A percentile compares a stretch with the other conserved stretches of the same genome.
phyloP scores from a whole-genome alignment of 2,113 vertebrate species.

The Dasypus novemcinctus region DNA sequence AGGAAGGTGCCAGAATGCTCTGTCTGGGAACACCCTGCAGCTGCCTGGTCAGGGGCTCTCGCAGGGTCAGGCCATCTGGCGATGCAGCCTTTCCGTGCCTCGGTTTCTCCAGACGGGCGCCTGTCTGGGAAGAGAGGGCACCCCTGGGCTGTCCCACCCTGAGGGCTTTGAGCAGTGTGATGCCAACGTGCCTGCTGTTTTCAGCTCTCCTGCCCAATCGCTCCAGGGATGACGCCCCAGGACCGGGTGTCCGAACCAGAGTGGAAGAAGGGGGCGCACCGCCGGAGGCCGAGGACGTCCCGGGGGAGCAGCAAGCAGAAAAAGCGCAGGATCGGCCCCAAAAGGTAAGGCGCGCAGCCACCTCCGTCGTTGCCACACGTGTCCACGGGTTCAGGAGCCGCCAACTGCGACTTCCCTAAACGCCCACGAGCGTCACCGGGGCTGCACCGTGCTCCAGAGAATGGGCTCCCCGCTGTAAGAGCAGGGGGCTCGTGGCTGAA shows the following conservation, averaged over 20 bases:
- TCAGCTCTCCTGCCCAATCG: slow-evolving; percentile 69
- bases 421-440: rapidly evolving
- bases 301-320: slow-evolving; percentile 77
- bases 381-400: rapidly evolving
- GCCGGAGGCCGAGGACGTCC: slow-evolving; percentile 67
- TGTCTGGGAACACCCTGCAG: not conserved
- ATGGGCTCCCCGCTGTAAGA: not conserved
- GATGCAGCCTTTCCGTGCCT: not conserved
- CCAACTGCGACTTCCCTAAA: not conserved
- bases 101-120: not conserved
- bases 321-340: slow-evolving; percentile 69
- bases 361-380: not conserved
- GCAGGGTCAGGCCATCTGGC: not conserved
- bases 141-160: rapidly evolving
- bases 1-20: not conserved
- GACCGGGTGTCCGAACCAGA: slow-evolving; percentile 67
- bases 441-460: not conserved
- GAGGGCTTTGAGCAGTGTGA: not conserved
- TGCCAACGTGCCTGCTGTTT: slow-evolving; percentile 55
- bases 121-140: not conserved
- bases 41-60: not conserved
- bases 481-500: not conserved
- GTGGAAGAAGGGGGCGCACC: slow-evolving; percentile 62
- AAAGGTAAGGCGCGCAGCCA: slow-evolving; percentile 76
- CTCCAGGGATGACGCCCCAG: slow-evolving; percentile 47